phyloP scores from a whole-genome alignment of 1,140 invertebrate species.

The Ostrea denselamellosa region DNA sequence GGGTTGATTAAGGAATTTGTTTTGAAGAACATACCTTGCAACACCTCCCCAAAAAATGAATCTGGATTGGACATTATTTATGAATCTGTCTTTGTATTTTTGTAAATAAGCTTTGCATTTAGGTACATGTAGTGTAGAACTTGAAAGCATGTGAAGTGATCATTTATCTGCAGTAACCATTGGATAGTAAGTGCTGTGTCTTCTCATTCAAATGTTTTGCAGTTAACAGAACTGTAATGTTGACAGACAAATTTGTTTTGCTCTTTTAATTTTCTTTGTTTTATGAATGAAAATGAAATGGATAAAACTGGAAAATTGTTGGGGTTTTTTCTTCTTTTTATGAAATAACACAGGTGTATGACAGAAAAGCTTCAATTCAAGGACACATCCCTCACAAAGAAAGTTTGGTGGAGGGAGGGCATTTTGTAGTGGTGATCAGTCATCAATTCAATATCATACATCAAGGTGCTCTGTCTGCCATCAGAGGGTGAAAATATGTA shows the following conservation, averaged over 20 bases:
- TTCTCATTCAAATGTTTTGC: constrained; percentile 10
- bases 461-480: too few species aligned
- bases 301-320: constrained; percentile 17
- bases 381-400: too few species aligned
- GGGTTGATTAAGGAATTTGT: neutral
- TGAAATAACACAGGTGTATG: too few species aligned
- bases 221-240: neutral
- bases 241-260: neutral
- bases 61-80: neutral
- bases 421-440: too few species aligned
- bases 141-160: neutral
- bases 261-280: constrained; percentile 38
- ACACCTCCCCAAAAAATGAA: neutral
- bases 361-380: too few species aligned
- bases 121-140: neutral
- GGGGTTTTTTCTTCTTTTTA: too few species aligned
- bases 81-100: neutral
- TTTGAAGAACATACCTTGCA: neutral
- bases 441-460: too few species aligned
- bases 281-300: constrained; percentile 34
- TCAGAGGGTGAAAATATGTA: too few species aligned
- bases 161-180: neutral
- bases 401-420: too few species aligned
- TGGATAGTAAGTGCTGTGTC: constrained; percentile 12
- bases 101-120: constrained; percentile 34